Base-by-base conservation (phyloP, 1,140 invertebrate genomes). In the Drosophila pallidifrons region DNA sequence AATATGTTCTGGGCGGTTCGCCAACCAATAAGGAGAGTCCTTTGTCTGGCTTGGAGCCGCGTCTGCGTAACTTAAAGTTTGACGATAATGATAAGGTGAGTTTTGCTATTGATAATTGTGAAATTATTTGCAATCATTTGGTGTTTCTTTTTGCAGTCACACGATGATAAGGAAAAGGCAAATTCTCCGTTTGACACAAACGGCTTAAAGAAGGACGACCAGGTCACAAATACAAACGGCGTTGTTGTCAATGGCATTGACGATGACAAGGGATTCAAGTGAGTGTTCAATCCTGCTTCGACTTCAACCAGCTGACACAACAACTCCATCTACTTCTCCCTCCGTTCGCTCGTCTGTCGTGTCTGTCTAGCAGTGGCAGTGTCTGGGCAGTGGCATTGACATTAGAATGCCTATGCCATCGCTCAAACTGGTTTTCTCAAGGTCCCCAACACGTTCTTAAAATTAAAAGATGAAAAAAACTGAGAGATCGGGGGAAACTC, bases 261-360 rank as follows among this genome's bases (percentile, higher is more conserved):
- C 81, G 98, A 99, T 85, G 97, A 97, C 82, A 97, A 97, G 94
- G 96, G 95, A 70, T 98, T 97, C 93, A 98, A 98, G 97, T 98
- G 92, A 96, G 97, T 96, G 52, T 16, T 45, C 20, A 25, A 43
- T 5, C 43, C 32, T 54, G 60, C 13, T 13, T 3, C 35, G 11
- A 38, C 11, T 52, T 2, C 41, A 65, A 68, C 54, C 46, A 51
- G 38, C 51, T 75, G 41, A 52, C 59, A 74, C 68, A 59, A 71
- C 68, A 61, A 85, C 32, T 69, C 35, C 35, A 8, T 6, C 49
- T 25, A 25, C 20, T 25, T 13, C 43, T 60, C 45, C 28, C 6
- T 63, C 47, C 35, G 15, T 43, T 16, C 30, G n/a, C 57, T 54
- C 64, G 32, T 64, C 54, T 38, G 28, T 63, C 41, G 10, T 58